phyloP scores from a whole-genome alignment of 2,888 invertebrate genomes.

The Lasioglossum morio region DNA sequence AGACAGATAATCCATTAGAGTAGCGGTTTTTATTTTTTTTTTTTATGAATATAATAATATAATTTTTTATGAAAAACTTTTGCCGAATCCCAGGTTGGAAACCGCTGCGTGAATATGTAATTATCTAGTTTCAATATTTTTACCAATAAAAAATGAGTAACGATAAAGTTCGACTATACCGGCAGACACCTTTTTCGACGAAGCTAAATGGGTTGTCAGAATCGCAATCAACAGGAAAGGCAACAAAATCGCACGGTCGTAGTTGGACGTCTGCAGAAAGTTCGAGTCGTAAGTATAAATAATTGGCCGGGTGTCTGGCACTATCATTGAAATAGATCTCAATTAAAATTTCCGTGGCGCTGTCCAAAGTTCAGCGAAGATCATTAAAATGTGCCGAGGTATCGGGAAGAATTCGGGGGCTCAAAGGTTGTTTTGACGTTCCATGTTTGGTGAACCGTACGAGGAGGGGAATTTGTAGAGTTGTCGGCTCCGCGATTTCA shows the following conservation, averaged over 20 bases:
- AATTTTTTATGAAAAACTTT: too few species aligned
- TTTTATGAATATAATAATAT: too few species aligned
- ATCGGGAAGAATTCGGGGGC: neutral
- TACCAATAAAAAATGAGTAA: neutral
- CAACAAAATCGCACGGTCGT: neutral
- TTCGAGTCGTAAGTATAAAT: constrained; percentile 1
- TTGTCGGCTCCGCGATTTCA: constrained; percentile 32
- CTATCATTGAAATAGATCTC: constrained; percentile 33
- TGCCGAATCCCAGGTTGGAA: too few species aligned
- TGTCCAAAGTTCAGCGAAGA: neutral
- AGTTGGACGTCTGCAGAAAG: neutral
- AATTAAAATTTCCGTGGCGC: constrained; percentile 29
- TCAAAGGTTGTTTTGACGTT: constrained; percentile 53
- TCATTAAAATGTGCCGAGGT: neutral
- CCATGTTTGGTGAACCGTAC: neutral
- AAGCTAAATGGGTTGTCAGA: neutral
- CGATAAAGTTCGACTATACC: neutral
- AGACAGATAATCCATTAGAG: neutral
- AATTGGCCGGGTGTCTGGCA: neutral
- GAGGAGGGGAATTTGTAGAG: constrained; percentile 30
- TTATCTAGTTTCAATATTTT: neutral
- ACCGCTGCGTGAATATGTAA: neutral
- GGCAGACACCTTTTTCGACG: too few species aligned
- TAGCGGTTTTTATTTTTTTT: too few species aligned
- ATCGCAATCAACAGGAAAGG: neutral